These are phyloP conservation scores for Gorilla gorilla DNA, from an alignment of 2,113 vertebrate species.

Conservation along the genomic window DNA sequence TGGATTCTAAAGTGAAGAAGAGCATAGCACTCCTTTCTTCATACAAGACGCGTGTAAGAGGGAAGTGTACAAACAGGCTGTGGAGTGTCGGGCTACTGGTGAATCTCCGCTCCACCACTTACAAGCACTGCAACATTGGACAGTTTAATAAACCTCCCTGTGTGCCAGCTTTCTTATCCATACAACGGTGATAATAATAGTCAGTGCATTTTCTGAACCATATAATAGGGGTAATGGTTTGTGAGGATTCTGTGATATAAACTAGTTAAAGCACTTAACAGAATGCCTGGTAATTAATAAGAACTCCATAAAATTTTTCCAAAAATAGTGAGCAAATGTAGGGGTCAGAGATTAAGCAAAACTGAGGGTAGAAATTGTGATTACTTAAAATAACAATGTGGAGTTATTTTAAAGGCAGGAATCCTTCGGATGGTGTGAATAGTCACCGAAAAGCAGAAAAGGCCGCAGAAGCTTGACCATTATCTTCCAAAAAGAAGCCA, in stretches of 20 bases:
- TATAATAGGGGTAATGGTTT: not conserved
- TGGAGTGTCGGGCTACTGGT: not conserved
- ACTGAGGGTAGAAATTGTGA: not conserved
- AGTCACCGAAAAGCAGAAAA: conserved; percentile 62
- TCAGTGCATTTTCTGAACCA: not conserved
- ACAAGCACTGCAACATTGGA: not conserved
- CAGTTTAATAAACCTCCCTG: not conserved
- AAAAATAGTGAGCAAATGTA: not conserved
- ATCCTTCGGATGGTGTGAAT: conserved; percentile 52
- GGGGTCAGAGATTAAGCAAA: not conserved
- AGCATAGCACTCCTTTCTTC: not conserved
- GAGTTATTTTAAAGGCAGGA: conserved; percentile 83
- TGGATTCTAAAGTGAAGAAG: not conserved
- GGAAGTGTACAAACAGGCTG: not conserved
- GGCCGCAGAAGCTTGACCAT: conserved; percentile 43
- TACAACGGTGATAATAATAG: not conserved
- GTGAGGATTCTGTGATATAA: not conserved
- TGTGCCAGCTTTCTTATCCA: not conserved
- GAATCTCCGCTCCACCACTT: not conserved
- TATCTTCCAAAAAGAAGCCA: conserved; percentile 70
- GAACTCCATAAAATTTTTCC: not conserved
- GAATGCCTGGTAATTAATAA: not conserved
- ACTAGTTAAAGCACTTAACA: not conserved
- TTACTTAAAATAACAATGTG: conserved; percentile 71
- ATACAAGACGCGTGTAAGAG: not conserved